Percentiles rank a stretch among this genome's conserved stretches.
These are phyloP conservation scores for Dascyllus trimaculatus DNA, from an alignment of 2,113 vertebrate species.

Conservation along the genomic window DNA sequence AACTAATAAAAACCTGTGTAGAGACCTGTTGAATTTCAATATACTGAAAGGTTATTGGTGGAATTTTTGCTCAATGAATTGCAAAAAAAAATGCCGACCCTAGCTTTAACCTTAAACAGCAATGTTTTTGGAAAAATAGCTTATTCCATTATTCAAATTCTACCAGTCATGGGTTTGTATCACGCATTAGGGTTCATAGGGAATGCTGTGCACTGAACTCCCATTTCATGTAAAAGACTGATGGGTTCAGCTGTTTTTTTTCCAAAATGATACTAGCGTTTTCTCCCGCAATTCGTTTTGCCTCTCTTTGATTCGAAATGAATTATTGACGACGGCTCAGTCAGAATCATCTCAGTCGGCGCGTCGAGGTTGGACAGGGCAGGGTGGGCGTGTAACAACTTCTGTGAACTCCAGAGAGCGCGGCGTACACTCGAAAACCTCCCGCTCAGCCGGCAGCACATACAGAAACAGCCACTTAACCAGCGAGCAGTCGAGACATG, in stretches of 20 bases:
- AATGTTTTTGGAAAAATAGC: neutral
- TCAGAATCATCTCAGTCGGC: slow-evolving; percentile 15
- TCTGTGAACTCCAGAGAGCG: slow-evolving; percentile 1
- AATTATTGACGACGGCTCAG: slow-evolving; percentile 47
- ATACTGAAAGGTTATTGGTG: no score
- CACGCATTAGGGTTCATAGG: neutral
- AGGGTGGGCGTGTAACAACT: neutral
- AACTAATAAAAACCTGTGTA: no score
- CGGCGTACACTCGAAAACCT: slow-evolving; percentile 8
- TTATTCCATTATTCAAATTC: neutral
- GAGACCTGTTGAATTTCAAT: no score
- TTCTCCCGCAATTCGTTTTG: slow-evolving; percentile 29
- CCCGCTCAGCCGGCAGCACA: neutral
- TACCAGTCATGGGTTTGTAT: neutral
- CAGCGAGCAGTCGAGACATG: neutral
- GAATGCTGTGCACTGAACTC: neutral
- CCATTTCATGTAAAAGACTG: slow-evolving; percentile 7
- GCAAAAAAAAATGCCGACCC: no score
- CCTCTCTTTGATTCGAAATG: slow-evolving; percentile 40
- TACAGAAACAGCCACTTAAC: slow-evolving; percentile 40
- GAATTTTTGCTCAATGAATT: no score
- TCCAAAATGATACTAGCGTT: slow-evolving; percentile 8
- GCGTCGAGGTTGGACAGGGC: slow-evolving; percentile 13
- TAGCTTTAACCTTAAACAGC: neutral
- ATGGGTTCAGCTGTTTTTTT: slow-evolving; percentile 5